Evolutionary conservation across 2,113 vertebrate species (phyloP).

Genomic region (Bucco capensis): DNA sequence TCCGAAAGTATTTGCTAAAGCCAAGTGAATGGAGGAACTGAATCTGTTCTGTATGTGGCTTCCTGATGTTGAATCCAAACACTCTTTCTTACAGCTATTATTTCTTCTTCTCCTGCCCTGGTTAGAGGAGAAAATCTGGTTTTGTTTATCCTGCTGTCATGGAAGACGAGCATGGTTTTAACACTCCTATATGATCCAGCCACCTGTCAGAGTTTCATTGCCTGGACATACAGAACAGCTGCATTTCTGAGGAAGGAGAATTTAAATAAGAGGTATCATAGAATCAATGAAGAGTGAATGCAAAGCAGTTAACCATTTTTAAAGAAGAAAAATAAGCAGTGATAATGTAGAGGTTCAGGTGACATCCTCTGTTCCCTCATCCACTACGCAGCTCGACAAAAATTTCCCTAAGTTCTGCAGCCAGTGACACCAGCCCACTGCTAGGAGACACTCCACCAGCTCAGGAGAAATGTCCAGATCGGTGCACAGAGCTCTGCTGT

Average conservation of each 20-base stretch:
- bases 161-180: neutral
- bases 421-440: rapidly evolving
- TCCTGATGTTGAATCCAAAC: neutral
- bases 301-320: neutral
- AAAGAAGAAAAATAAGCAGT: neutral
- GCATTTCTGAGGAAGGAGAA: neutral
- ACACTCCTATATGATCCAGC: neutral
- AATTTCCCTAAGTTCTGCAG: neutral
- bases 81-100: neutral
- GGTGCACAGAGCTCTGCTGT: neutral
- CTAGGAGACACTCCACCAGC: neutral
- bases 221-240: neutral
- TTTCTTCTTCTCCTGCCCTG: neutral
- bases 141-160: neutral
- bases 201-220: neutral
- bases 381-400: neutral
- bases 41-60: neutral
- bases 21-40: neutral
- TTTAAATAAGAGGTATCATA: neutral
- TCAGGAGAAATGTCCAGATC: neutral
- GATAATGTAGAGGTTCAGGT: neutral
- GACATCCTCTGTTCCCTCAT: neutral
- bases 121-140: neutral
- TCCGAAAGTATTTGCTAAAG: neutral
- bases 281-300: neutral